Evolutionary conservation across 2,113 vertebrate species (phyloP).

Genomic region (Meleagris gallopavo): DNA sequence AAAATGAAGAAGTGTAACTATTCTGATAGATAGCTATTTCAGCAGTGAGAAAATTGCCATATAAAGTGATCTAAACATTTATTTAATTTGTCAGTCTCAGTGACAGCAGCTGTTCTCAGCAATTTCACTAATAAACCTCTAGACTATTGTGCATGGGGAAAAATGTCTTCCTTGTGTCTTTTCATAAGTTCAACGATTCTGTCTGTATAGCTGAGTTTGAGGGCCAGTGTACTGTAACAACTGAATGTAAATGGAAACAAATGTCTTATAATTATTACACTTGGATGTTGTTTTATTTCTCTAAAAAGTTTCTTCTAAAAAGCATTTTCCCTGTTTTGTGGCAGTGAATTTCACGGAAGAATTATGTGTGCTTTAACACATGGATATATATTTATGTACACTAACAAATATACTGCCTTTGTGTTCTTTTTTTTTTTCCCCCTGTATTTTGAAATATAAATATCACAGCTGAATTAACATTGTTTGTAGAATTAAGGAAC

Average conservation of each 20-base stretch:
- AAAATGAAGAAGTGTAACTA: not conserved
- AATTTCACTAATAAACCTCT: not conserved
- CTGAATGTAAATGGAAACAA: not conserved
- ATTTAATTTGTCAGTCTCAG: slow-evolving; percentile 2
- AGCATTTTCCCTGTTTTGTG: not conserved
- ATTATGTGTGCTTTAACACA: not conserved
- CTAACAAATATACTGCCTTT: not conserved
- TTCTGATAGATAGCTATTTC: not conserved
- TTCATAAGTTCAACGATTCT: not conserved
- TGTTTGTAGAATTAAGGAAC: not conserved
- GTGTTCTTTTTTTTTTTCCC: not conserved
- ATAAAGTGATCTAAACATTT: not conserved
- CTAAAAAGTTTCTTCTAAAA: not conserved
- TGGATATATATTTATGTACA: not conserved
- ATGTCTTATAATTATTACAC: not conserved
- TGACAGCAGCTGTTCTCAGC: not conserved
- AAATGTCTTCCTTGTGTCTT: not conserved
- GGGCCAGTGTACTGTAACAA: not conserved
- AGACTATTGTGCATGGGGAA: not conserved
- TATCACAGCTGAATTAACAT: not conserved
- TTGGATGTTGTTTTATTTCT: not conserved
- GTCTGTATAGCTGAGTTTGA: not conserved
- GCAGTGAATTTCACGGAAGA: not conserved
- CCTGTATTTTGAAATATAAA: not conserved
- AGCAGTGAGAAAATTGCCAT: not conserved